Evolutionary conservation across 2,113 vertebrate species (phyloP), one percentile per base, ranked within the genome.

Genomic region (Chaetura pelagica): DNA sequence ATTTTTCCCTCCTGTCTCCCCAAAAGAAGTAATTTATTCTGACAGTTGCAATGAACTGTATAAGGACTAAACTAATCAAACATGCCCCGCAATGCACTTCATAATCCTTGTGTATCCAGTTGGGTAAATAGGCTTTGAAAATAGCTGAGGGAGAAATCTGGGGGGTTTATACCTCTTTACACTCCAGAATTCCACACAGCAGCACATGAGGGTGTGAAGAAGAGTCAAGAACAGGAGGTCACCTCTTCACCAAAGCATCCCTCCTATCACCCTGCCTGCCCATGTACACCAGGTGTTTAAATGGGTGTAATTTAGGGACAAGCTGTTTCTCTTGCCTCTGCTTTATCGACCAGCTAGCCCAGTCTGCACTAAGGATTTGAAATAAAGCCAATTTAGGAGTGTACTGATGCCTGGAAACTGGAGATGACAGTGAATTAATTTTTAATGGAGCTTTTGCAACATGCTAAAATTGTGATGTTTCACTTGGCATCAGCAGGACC

Each of bases 71-170:
- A 78, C 72, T 38, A 80, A 92, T 58, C 84, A 84, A 79, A 94
- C 85, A 8, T 23, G 38, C 72, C 66, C 54, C 51, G 80, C 74
- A 24, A 82, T 49, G 85, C 73, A 30, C 68, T 90, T 48, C 80
- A 21, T 92, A 89, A 95, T 90, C 96, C 76, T 49, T 62, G 71
- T 59, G 40, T 27, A 57, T 68, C 68, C 90, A 48, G 40, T 74
- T 82, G 83, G 91, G 80, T 80, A 78, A 93, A 94, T 4, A 94
- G 73, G 81, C 86, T 96, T 94, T 88, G 79, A 82, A 84, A 80
- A 44, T 4, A 90, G 94, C 96, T 88, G 95, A 94, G 78, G 89
- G 84, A 40, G 84, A 88, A 74, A 59, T 92, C 35, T 71, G 7
- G 29, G 48, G 66, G 23, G 40, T 58, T 88, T 89, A n/a, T n/a